Evolutionary conservation across 2,113 vertebrate genomes (phyloP), one percentile per base, ranked within the genome.

Genomic region (Indicator maculatus): DNA sequence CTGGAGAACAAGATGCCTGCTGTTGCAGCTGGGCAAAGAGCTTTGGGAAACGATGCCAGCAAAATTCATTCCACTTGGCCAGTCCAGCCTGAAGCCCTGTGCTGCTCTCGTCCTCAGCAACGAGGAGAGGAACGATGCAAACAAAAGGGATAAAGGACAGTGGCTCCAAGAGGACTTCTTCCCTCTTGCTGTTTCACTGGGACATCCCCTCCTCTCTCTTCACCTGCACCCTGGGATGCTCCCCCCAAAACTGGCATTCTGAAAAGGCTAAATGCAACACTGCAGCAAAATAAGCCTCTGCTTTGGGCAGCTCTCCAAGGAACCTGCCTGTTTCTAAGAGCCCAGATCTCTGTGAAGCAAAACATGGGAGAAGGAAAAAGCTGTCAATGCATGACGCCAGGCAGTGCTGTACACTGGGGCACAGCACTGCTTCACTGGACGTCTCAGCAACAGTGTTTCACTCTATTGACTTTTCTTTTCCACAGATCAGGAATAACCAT

Each of bases 111-210:
- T 45, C 30, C 70, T 33, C 7, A 0, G 47, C 70, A 14, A 17
- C 0, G 18, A 44, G 60, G 24, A 58, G 17, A 27, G 6, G 58
- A 38, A 23, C 0, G 3, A 24, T 11, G 31, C 33, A 55, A 71
- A 21, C 18, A 23, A 20, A 44, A 33, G 14, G 30, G 55, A 31
- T 39, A 45, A 58, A 1, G 50, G 71, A 38, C 17, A n/a, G 23
- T 27, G 19, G 33, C 17, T 47, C 12, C 1, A 0, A 39, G 19
- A 27, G 55, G 15, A 18, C 12, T 86, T 79, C 44, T 27, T 30
- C 21, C 6, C 13, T 39, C 44, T 50, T 13, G 28, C 44, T 28
- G 17, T 58, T 47, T 31, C 11, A 38, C 4, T 0, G 0, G 21
- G 9, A 1, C 21, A 59, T 14, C 27, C 28, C 36, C 7, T 17